Percentiles rank a stretch among this genome's conserved stretches.
Evolutionary conservation across 2,888 invertebrate species (phyloP).

Genomic region (Pandemis corylana): DNA sequence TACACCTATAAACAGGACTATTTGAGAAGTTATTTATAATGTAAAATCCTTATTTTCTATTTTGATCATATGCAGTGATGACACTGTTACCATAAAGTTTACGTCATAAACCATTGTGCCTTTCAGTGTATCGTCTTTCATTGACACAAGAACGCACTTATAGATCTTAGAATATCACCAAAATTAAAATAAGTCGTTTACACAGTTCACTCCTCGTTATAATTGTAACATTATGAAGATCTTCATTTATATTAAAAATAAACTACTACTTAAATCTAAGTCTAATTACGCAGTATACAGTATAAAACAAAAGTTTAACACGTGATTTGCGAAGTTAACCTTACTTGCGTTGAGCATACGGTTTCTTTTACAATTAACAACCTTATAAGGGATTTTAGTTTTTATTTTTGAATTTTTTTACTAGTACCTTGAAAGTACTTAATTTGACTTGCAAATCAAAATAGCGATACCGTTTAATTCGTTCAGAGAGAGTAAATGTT

Average conservation of each 20-base stretch:
- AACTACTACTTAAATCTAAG: conserved; percentile 32
- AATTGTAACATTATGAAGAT: conserved; percentile 37
- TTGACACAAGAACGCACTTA: background rate
- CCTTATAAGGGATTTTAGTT: background rate
- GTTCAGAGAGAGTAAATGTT: background rate
- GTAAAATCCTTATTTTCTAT: background rate
- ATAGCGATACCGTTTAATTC: background rate
- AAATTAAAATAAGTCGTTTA: conserved; percentile 4
- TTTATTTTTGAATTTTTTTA: no score
- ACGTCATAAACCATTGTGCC: background rate
- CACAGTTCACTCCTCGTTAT: conserved; percentile 3
- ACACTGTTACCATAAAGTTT: background rate
- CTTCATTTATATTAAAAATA: conserved; percentile 35
- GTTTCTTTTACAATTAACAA: background rate
- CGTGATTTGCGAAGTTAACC: background rate
- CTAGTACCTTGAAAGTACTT: no score
- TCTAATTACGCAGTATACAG: conserved; percentile 17
- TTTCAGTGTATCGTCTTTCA: background rate
- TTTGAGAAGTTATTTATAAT: background rate
- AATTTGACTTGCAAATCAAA: background rate
- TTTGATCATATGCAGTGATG: background rate
- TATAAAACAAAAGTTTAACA: conserved; percentile 2
- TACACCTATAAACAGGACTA: conserved; percentile 29
- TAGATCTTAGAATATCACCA: background rate
- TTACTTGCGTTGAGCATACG: background rate